phyloP scores from a whole-genome alignment of 2,888 invertebrate genomes.

The Caenorhabditis sp. region DNA sequence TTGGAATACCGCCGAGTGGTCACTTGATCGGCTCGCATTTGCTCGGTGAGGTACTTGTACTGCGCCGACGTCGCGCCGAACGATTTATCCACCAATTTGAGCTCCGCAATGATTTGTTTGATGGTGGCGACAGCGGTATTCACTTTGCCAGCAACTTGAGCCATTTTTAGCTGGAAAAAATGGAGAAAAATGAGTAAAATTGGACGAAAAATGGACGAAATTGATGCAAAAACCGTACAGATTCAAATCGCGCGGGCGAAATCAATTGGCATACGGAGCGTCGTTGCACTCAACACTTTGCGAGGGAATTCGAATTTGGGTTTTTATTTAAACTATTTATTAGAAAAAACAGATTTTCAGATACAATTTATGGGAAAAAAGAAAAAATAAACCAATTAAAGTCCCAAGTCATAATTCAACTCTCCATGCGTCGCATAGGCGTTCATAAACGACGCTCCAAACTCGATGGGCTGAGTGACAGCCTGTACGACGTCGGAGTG shows the following conservation, averaged over 20 bases:
- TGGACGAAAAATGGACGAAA: constrained; percentile 6
- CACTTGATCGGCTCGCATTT: constrained; percentile 74
- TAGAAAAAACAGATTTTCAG: too few relatives aligned
- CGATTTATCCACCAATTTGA: constrained; percentile 75
- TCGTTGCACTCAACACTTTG: too few relatives aligned
- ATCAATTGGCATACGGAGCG: too few relatives aligned
- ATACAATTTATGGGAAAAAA: too few relatives aligned
- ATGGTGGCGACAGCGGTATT: constrained; percentile 70
- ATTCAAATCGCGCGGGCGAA: constrained; percentile 41
- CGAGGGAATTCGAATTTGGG: too few relatives aligned
- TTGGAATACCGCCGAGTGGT: constrained; percentile 75
- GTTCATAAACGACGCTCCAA: constrained; percentile 59
- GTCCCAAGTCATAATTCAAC: constrained; percentile 57
- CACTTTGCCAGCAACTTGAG: constrained; percentile 45
- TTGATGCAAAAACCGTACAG: background rate
- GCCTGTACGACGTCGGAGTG: constrained; percentile 47
- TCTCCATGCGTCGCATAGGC: constrained; percentile 54
- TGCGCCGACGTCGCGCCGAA: constrained; percentile 71
- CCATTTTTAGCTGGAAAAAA: constrained; percentile 44
- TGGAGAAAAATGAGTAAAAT: background rate
- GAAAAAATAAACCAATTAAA: background rate
- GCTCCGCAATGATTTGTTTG: constrained; percentile 73
- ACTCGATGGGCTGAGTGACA: constrained; percentile 51
- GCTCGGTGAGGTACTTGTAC: constrained; percentile 72
- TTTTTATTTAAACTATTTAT: too few relatives aligned